Evolutionary conservation across 2,113 vertebrate genomes (phyloP), one percentile per base, ranked within the genome.

Genomic region (Mionectes macconnelli): DNA sequence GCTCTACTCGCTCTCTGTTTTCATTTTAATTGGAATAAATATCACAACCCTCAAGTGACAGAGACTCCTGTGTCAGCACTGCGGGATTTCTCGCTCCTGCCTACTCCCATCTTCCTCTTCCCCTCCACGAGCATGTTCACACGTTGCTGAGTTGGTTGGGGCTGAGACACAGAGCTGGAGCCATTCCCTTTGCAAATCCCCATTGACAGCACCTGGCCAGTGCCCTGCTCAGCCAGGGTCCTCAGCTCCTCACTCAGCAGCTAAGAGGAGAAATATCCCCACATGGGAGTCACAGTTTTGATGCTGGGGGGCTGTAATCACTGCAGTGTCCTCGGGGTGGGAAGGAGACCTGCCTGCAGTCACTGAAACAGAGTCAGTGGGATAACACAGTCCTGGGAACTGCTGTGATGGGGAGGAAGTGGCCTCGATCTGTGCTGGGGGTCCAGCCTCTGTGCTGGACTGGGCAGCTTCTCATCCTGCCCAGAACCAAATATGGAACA

Each of bases 201-300:
- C 44, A 10, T 0, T 1, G 2, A 52, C 19, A 59, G 23, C 14
- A 27, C 35, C n/a, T 0, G 1, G 40, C 8, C 77, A 63, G 33
- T 23, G 23, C 15, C 25, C 30, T 0, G 1, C 64, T 91, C 59
- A 77, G 37, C 52, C 57, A 67, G 45, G 25, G 23, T 11, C 23
- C 39, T 45, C 44, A 45, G 44, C 44, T 45, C 68, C 53, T 72
- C 2, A 4, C 21, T 17, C 18, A 33, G 35, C 39, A 74, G 39
- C 17, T 44, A 72, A 19, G 62, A 44, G 45, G 37, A 63, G 77
- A 84, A 87, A 62, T 42, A 25, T 10, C 19, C 6, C 37, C 9
- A 23, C 0, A 4, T 49, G 37, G 37, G 9, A 47, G 27, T 20
- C 2, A 0, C 37, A 53, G 31, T 1, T 1, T 35, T 8, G 5